Base-by-base conservation (phyloP, 2,797 vertebrate species). In the Neosilurus hyrtlii region DNA sequence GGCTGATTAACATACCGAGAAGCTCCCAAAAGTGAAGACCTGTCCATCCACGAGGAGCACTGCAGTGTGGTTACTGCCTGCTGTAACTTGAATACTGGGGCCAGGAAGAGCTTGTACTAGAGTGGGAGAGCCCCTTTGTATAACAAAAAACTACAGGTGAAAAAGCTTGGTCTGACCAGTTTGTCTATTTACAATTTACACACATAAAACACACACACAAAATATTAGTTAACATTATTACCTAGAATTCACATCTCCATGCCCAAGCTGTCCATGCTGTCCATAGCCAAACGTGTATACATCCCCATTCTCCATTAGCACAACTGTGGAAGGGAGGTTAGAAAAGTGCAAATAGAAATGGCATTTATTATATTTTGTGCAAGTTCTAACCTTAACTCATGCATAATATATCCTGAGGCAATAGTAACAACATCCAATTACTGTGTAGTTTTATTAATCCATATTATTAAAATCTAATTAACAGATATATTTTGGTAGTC, bases 251-350 rank as follows among this genome's bases (percentile, higher is more conserved):
- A 99, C 97, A 86, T 99, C 98, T 83, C 97, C 98, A 0, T 98
- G 98, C 79, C 98, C 98, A 6, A 99, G 96, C 57, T 99, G 98
- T 4, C 98, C 98, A 51, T 99, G 98, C 83, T 99, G 98, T 35
- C 98, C 98, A 37, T 99, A 99, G 84, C 98, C 98, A 92, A 99
- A 99, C 0, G 97, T 98, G 90, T 97, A 99, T 88, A 99, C 98
- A 77, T 99, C 97, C 85, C 98, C 98, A 81, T 99, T 99, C 89
- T 99, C 97, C 98, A 99, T 99, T 87, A 99, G 92, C 84, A 99
- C 96, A 93, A 99, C 98, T 99, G 89, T 43, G 70, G n/a, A 82
- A 83, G 12, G 77, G 73, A 82, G 61, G 24, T 74, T 16, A 66
- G 9, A 24, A 65, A 37, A 43, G 61, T 62, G 26, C 10, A 22